Base-by-base conservation (phyloP, 2,888 invertebrate species). In the Drosophila koepferae region DNA sequence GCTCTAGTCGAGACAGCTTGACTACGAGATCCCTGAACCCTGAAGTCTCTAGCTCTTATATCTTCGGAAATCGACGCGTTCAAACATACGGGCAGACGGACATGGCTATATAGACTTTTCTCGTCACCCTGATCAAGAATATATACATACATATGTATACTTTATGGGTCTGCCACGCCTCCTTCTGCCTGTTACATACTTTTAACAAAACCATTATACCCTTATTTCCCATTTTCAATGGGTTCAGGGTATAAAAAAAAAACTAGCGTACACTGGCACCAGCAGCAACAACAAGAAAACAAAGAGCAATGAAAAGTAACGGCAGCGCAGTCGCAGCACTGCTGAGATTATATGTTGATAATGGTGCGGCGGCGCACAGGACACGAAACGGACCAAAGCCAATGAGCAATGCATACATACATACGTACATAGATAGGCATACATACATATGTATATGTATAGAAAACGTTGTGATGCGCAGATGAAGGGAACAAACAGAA, bases 261-360 rank as follows among this genome's bases (percentile, higher is more conserved):
- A 48, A 55, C 40, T 28, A 55, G 36, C 34, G n/a, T 53, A 51
- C 31, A 51, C 51, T 34, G 51, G 34, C 51, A 53, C 12, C 53
- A 64, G 60, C 40, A 41, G 55, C 12, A 62, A 51, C 46, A 60
- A 59, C 40, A 55, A 36, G 61, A 63, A 66, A 63, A 66, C 71
- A 75, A 75, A 70, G 75, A 70, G 63, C 70, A 77, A 77, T 74
- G 60, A 61, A 74, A 77, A 78, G 54, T 54, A 80, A 67, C 38
- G 63, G 80, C 76, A 80, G 71, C 83, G 88, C 83, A 86, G 86
- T 77, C 86, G 83, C 86, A 70, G 71, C 84, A 69, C 67, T 60
- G 74, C 66, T 74, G 67, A 82, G 88, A 85, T 85, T 78, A 86
- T 74, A 88, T 76, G 77, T 63, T 85, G 85, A 87, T 87, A 82